Conservation (phyloP, 2,797 vertebrate species). For the Spinibarbus caldwelli region DNA sequence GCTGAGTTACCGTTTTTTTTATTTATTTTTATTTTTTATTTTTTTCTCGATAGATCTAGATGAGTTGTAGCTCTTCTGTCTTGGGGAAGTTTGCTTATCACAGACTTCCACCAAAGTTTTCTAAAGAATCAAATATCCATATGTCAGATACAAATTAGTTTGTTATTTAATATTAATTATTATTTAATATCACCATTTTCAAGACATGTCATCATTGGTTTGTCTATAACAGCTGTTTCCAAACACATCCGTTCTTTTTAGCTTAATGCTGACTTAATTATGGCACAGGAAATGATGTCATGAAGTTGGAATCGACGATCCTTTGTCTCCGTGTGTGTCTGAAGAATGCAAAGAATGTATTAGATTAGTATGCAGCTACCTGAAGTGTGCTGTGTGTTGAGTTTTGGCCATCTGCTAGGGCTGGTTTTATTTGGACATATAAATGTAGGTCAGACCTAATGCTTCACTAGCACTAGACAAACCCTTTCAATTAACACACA, state of each 20-base stretch:
- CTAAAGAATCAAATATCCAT: slow-evolving; percentile 23
- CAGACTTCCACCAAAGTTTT: slow-evolving; percentile 1
- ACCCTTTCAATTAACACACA: slow-evolving; percentile 38
- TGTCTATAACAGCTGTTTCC: background rate
- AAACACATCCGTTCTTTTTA: background rate
- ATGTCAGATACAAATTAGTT: background rate
- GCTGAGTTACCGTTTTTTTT: background rate
- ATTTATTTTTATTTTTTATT: no score
- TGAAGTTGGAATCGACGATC: background rate
- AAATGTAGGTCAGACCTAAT: slow-evolving; percentile 75
- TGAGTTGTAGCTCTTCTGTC: background rate
- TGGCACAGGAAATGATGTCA: slow-evolving; percentile 28
- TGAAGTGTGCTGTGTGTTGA: slow-evolving; percentile 43
- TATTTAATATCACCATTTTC: background rate
- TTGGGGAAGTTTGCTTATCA: slow-evolving; percentile 21
- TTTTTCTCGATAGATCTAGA: no score
- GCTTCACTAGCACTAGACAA: slow-evolving; percentile 61
- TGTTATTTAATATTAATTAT: background rate
- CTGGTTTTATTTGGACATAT: slow-evolving; percentile 68
- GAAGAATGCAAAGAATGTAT: slow-evolving; percentile 32
- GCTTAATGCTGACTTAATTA: background rate
- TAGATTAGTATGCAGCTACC: slow-evolving; percentile 29
- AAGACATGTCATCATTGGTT: background rate
- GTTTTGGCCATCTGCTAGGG: slow-evolving; percentile 44
- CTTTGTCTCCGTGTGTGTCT: background rate